Base-by-base conservation (phyloP, 2,113 vertebrate species). In the Porphyrio hochstetteri region DNA sequence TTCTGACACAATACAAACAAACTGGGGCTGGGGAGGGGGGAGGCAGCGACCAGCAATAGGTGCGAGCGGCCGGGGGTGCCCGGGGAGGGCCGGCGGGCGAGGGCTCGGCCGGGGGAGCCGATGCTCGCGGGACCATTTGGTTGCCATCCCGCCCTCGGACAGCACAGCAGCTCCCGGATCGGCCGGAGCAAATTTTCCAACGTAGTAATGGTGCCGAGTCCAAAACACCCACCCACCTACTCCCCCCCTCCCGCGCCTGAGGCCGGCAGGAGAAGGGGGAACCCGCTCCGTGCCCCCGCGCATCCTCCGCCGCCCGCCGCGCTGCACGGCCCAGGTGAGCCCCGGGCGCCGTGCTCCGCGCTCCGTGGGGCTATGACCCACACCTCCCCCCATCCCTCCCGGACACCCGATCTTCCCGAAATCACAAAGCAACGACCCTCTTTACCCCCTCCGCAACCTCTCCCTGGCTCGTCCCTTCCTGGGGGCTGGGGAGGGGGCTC, bases 1-100 rank as follows among this genome's bases (percentile, higher is more conserved):
- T 97, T 96, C 97, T 96, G 98, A 98, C 98, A 98, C 98, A 96
- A 96, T 94, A 93, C 96, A 98, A 98, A 98, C 97, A 97, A 97
- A 96, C 95, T 21, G 88, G 90, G 64, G 88, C 27, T 36, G 88
- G 77, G 78, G 65, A 16, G 53, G 53, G 46, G 76, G 59, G 19
- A 25, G 67, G 63, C 86, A 21, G 67, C 36, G 38, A 7, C 46
- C 83, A 42, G 84, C 74, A 3, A 27, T 56, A 60, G 89, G 40
- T 93, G 82, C 81, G 91, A 90, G 94, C 81, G 93, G 93, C 40
- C 19, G 52, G 40, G 64, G 69, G 55, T 6, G 60, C 14, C 40
- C 36, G 46, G 75, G 42, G 27, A 44, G 80, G 72, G 15, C 78
- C 59, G 42, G 68, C n/a, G 17, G 59, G 46, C 21, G 31, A 13